Conservation (phyloP, 2,797 vertebrate genomes). For the Rhinichthys osculus region DNA sequence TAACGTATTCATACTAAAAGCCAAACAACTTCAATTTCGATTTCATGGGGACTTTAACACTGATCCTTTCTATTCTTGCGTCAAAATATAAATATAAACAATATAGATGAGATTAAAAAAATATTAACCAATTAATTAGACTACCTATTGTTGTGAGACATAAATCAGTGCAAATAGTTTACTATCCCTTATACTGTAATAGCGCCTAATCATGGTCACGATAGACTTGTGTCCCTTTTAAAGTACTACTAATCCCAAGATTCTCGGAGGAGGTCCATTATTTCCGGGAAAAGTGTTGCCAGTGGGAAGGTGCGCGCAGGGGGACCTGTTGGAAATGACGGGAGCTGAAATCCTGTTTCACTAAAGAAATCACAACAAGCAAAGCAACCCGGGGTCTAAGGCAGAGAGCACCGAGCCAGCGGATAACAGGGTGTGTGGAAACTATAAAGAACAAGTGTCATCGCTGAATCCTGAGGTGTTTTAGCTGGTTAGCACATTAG, state of each 20-base stretch:
- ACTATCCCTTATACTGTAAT: no score
- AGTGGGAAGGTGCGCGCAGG: slow-evolving; percentile 72
- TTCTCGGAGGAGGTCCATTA: slow-evolving; percentile 70
- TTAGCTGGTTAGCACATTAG: slow-evolving; percentile 60
- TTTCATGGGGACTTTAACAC: no score
- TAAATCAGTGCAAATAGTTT: not conserved
- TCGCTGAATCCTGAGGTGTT: not conserved
- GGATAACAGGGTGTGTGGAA: slow-evolving; percentile 67
- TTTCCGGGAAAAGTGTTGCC: slow-evolving; percentile 74
- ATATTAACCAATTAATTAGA: not conserved
- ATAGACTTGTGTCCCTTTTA: slow-evolving; percentile 33
- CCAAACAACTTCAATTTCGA: no score
- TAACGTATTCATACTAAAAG: no score
- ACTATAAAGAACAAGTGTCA: not conserved
- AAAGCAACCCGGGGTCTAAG: slow-evolving; percentile 69
- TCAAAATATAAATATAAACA: not conserved
- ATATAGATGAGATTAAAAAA: not conserved
- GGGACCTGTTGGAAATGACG: slow-evolving; percentile 82
- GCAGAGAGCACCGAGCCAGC: slow-evolving; percentile 57
- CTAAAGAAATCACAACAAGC: slow-evolving; percentile 63
- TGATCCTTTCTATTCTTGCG: not conserved
- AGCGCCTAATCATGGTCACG: not conserved
- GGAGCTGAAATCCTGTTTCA: slow-evolving; percentile 73
- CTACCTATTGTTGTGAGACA: not conserved
- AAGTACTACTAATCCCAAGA: slow-evolving; percentile 75